Conservation (phyloP, 2,888 invertebrate genomes). For the Cataglyphis cursor region DNA sequence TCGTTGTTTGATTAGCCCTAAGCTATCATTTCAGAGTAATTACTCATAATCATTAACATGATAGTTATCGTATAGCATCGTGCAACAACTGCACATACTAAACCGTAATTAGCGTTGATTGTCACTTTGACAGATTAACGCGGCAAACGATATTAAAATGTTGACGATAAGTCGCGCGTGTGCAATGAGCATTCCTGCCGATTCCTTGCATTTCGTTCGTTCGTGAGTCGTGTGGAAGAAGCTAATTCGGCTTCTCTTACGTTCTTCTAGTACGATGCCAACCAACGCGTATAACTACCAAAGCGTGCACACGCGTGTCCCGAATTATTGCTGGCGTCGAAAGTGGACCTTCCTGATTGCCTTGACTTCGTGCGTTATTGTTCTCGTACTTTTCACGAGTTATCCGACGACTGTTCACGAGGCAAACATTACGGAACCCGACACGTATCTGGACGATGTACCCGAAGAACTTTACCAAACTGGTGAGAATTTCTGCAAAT, state of each 20-base stretch:
- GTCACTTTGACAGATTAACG: background rate
- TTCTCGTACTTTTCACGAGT: background rate
- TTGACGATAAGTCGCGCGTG: background rate
- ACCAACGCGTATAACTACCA: background rate
- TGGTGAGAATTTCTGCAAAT: slow-evolving; percentile 50
- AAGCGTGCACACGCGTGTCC: background rate
- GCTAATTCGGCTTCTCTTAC: background rate
- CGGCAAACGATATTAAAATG: background rate
- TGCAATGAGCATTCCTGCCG: background rate
- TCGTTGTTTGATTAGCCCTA: background rate
- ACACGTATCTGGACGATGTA: slow-evolving; percentile 12
- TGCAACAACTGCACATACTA: background rate
- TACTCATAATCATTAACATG: background rate
- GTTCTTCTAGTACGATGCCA: background rate
- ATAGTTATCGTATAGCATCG: background rate
- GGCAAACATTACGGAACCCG: background rate
- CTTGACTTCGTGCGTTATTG: background rate
- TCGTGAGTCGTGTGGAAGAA: background rate
- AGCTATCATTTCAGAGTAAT: background rate
- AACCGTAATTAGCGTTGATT: background rate
- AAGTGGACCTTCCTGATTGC: slow-evolving; percentile 14
- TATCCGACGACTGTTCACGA: background rate
- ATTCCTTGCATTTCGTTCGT: background rate
- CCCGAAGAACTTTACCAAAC: slow-evolving; percentile 34
- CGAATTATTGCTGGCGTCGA: background rate